A percentile compares a stretch with the other conserved stretches of the same genome.
Conservation (phyloP, 1,140 invertebrate species). For the Campodea augens region DNA sequence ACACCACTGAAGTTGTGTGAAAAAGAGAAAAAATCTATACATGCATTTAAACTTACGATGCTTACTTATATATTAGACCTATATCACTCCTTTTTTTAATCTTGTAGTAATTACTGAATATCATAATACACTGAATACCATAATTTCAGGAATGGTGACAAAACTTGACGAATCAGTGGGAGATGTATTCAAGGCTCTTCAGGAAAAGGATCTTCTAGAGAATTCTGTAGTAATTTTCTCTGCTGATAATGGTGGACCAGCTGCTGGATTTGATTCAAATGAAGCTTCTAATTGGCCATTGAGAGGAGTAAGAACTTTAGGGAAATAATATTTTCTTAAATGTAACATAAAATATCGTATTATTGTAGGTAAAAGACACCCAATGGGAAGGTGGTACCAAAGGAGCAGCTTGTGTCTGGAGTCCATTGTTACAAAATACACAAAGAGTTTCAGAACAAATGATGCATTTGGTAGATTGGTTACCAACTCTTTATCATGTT, state of each 20-base stretch:
- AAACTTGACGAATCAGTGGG: constrained; percentile 32
- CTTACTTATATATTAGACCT: no score
- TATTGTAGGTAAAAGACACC: constrained; percentile 41
- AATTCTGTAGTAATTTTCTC: constrained; percentile 19
- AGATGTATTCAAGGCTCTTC: constrained; percentile 23
- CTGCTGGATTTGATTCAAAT: constrained; percentile 26
- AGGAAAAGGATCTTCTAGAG: constrained; percentile 19
- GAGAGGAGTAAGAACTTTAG: no score
- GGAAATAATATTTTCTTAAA: no score
- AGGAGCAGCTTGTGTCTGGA: constrained; percentile 29
- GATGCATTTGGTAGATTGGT: constrained; percentile 74
- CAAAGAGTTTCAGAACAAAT: constrained; percentile 40
- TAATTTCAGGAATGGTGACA: constrained; percentile 27
- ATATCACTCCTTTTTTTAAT: no score
- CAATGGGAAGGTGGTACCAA: constrained; percentile 75
- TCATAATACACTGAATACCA: no score
- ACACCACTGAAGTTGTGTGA: no score
- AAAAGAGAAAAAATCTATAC: no score
- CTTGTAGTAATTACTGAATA: no score
- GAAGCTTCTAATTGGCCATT: constrained; percentile 33
- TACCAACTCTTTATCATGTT: constrained; percentile 57
- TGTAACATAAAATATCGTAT: no score
- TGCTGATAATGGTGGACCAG: constrained; percentile 24
- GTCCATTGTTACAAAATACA: constrained; percentile 27
- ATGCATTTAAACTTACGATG: no score